phyloP scores from a whole-genome alignment of 2,797 vertebrate species.

The Falco novaeseelandiae region DNA sequence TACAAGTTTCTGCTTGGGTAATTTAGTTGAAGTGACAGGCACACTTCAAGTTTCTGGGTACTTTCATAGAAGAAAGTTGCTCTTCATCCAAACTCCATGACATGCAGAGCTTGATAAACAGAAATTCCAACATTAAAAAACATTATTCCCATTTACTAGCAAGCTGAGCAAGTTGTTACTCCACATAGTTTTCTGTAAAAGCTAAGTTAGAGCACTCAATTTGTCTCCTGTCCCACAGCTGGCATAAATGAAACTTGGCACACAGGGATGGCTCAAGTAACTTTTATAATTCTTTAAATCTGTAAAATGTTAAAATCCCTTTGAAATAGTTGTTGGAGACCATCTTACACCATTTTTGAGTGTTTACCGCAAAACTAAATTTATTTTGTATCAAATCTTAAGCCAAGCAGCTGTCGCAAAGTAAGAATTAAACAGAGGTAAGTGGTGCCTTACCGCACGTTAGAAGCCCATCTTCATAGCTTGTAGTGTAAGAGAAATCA shows the following conservation, averaged over 20 bases:
- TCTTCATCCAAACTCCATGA: neutral
- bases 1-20: neutral
- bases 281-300: neutral
- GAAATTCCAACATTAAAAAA: neutral
- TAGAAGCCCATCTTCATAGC: conserved; percentile 81
- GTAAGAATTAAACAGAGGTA: neutral
- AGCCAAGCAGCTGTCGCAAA: neutral
- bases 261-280: neutral
- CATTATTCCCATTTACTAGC: neutral
- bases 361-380: neutral
- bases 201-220: neutral
- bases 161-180: neutral
- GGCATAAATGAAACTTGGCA: neutral
- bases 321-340: neutral
- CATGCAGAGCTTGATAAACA: neutral
- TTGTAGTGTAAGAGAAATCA: conserved; percentile 86
- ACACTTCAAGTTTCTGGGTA: neutral
- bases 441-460: conserved; percentile 80
- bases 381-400: neutral
- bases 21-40: neutral
- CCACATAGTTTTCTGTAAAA: neutral
- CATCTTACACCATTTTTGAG: neutral
- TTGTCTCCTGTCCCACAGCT: neutral
- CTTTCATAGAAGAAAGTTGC: neutral
- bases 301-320: neutral